Evolutionary conservation across 2,888 invertebrate genomes (phyloP).

Genomic region (Drosophila stalkeri): DNA sequence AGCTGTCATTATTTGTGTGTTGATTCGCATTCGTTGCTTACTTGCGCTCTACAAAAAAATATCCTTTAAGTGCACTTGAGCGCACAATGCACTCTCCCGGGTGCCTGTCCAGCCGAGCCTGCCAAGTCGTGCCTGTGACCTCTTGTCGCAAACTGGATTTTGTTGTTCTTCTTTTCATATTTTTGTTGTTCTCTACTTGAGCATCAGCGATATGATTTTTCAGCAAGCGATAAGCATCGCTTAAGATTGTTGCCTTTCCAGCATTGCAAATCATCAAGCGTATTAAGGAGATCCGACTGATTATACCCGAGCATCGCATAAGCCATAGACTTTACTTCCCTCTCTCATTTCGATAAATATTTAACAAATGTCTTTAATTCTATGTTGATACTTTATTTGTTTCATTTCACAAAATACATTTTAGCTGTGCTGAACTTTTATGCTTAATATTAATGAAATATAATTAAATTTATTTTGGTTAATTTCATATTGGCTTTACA

Average conservation of each 20-base stretch:
- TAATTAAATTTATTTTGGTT: too few relatives aligned
- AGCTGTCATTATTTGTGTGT: conserved; percentile 78
- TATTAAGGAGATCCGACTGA: neutral
- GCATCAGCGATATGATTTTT: conserved; percentile 53
- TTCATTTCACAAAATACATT: neutral
- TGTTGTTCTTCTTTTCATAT: conserved; percentile 8
- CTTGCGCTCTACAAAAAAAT: conserved; percentile 59
- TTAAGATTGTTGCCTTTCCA: conserved; percentile 30
- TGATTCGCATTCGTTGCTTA: conserved; percentile 60
- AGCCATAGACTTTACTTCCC: neutral
- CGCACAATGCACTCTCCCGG: conserved; percentile 75
- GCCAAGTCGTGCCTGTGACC: conserved; percentile 3
- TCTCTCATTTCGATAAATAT: neutral
- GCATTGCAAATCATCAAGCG: conserved; percentile 34
- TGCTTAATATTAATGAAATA: too few relatives aligned
- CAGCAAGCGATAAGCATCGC: conserved; percentile 53
- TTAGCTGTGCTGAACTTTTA: neutral
- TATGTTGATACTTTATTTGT: neutral
- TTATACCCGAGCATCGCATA: neutral
- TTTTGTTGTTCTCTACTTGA: conserved; percentile 26
- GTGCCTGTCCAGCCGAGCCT: conserved; percentile 22
- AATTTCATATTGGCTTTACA: too few relatives aligned
- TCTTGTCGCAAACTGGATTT: conserved; percentile 43
- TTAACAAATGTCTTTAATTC: neutral
- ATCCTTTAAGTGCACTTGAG: conserved; percentile 80